Evolutionary conservation across 2,113 vertebrate genomes (phyloP).

Genomic region (Amblyopsis rosae): DNA sequence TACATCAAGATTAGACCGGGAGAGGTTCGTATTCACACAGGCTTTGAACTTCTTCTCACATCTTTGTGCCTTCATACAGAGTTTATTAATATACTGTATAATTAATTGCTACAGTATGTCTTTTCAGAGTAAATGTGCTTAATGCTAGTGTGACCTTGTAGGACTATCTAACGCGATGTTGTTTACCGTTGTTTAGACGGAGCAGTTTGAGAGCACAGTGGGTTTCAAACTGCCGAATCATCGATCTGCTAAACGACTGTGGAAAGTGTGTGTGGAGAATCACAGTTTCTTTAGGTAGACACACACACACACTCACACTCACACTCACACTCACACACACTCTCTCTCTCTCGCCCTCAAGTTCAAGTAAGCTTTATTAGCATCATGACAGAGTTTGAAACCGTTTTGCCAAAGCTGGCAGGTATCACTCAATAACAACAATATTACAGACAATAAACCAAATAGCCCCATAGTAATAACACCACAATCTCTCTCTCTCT

Average conservation of each 20-base stretch:
- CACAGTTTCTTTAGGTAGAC: slow-evolving; percentile 98
- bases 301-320: not conserved
- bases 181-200: slow-evolving; percentile 78
- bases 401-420: no score
- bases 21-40: slow-evolving; percentile 79
- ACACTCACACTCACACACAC: not conserved
- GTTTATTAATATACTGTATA: no score
- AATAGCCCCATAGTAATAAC: no score
- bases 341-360: not conserved
- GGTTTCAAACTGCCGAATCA: slow-evolving; percentile 97
- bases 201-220: slow-evolving; percentile 98
- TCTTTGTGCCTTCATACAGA: no score
- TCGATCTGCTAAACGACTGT: slow-evolving; percentile 91
- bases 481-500: not conserved
- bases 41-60: no score
- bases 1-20: slow-evolving; percentile 98
- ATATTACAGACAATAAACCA: no score
- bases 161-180: not conserved
- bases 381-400: not conserved
- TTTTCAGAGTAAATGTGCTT: no score
- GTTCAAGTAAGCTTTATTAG: not conserved
- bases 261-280: slow-evolving; percentile 98
- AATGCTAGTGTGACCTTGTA: not conserved
- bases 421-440: no score
- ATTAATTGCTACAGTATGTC: no score